Evolutionary conservation across 2,113 vertebrate genomes (phyloP), one percentile per base, ranked within the genome.

Genomic region (Furnarius figulus): DNA sequence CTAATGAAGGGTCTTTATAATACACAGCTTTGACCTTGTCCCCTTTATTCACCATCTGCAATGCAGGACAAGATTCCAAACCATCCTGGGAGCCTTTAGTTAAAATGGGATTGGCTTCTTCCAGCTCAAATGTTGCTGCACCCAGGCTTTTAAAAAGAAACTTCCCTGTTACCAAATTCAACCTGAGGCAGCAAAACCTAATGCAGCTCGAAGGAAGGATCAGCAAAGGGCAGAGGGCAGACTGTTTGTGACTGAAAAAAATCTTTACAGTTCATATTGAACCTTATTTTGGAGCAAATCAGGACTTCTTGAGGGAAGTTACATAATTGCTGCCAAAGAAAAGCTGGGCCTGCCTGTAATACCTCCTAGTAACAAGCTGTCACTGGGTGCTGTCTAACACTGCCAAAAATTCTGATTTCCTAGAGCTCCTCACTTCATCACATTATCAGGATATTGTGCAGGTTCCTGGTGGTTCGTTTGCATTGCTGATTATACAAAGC

Each of bases 371-470:
- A 95, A 74, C 87, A 68, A 84, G 78, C 79, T 92, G 95, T 14
- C 47, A 37, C 85, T 30, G 72, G 73, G 50, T 3, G 3, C 66
- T 56, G 40, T 71, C 68, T 25, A 31, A 85, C 85, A 80, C 90
- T 49, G 70, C 93, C 61, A 31, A 49, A 97, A 97, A 75, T 82
- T 93, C 95, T 95, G 95, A 97, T 97, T 97, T 92, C 94, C 95
- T 84, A 4, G 67, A 39, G 65, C 76, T 96, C 87, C 91, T 97
- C 40, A 14, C 85, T 89, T 85, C 80, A 82, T 85, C 83, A 96
- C 93, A 44, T 93, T 89, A 87, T 82, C 87, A 56, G 87, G 75
- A 81, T 63, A 77, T 79, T 11, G 35, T 28, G 78, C 35, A 22
- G 35, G 82, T 27, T 68, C 0, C 33, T 35, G 47, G 27, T 59